Base-by-base conservation (phyloP, 2,888 invertebrate species). In the Orthosia incerta region DNA sequence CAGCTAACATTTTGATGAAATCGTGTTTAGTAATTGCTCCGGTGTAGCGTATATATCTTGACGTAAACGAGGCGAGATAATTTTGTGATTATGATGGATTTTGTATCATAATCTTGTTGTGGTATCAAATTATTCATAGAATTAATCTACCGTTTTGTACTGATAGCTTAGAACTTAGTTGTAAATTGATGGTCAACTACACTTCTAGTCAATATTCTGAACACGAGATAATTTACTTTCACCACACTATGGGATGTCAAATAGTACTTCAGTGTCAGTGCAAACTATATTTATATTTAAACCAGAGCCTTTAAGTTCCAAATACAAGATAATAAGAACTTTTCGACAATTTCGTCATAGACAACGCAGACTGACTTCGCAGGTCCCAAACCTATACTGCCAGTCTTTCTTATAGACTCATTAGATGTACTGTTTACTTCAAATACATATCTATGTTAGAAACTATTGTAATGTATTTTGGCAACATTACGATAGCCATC, bases 1-100 rank as follows among this genome's bases (percentile, higher is more conserved):
- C 39, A 65, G 68, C 76, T 73, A 71, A 57, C 60, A 59, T 74
- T 77, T 69, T 82, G 62, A 76, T 78, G 87, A 80, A 87, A 87
- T 76, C 64, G 57, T 74, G 79, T 76, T 63, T 59, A 75, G 51
- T 80, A 71, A 71, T 83, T 63, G 55, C 62, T 74, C 56, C 53
- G 45, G 66, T 71, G 73, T 55, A 46, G 0, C 4, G 31, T 51
- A 26, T n/a, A 48, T 53, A 60, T 45, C 39, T 60, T 65, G 20
- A 64, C 9, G 50, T 65, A 70, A 74, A 72, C 62, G 66, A 57
- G 45, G 39, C 50, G 23, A 65, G 74, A 80, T 76, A 39, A 73
- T 65, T 50, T 20, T 53, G 9, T 57, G 60, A 51, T 51, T 53
- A 59, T 65, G 20, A 80, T 48, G 13, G 65, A 79, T 79, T 62